Percentiles rank a stretch among this genome's conserved stretches.
phyloP scores from a whole-genome alignment of 2,888 invertebrate species.

The Hydriomena furcata region DNA sequence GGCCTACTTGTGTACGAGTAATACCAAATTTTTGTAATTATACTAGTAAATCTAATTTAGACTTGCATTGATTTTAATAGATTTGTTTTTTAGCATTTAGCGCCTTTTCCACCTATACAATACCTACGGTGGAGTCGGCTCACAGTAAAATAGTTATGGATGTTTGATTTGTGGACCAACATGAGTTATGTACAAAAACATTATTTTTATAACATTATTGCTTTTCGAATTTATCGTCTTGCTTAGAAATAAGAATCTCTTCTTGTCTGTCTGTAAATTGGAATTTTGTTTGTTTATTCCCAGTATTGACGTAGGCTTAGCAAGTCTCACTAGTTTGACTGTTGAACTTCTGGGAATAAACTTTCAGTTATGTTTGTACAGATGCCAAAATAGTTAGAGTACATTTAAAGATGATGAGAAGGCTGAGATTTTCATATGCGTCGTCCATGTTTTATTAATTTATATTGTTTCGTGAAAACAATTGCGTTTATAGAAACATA shows the following conservation, averaged over 20 bases:
- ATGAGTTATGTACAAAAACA: constrained; percentile 39
- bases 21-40: no score
- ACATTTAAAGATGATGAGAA: constrained; percentile 13
- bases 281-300: constrained; percentile 5
- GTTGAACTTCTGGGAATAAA: constrained; percentile 3
- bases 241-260: constrained; percentile 46
- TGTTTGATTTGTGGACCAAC: constrained; percentile 53
- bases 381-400: constrained; percentile 48
- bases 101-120: background rate
- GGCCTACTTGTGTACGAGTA: no score
- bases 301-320: background rate
- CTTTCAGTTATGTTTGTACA: constrained; percentile 34
- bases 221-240: constrained; percentile 45
- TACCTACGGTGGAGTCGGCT: background rate
- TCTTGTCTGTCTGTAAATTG: constrained; percentile 25
- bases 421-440: constrained; percentile 14
- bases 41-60: no score
- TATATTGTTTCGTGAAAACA: background rate
- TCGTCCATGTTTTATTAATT: constrained; percentile 8
- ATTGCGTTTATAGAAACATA: constrained; percentile 3
- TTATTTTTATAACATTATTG: constrained; percentile 54
- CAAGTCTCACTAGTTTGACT: background rate
- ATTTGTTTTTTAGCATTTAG: background rate
- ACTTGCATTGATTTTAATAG: no score
- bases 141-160: constrained; percentile 6